Evolutionary conservation across 1,140 invertebrate species (phyloP).

Genomic region (Drosophila saltans): DNA sequence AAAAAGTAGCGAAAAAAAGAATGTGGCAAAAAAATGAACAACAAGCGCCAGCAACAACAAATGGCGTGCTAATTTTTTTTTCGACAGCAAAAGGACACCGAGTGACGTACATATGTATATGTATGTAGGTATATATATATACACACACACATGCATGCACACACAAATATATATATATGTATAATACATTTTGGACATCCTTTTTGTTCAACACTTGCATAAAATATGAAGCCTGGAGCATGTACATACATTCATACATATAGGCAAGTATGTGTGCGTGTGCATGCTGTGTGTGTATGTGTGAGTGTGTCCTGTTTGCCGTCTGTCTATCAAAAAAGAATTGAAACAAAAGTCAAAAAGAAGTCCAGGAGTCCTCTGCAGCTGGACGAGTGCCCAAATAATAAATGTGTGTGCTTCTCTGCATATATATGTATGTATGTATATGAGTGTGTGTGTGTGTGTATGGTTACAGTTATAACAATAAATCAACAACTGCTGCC

Average conservation of each 20-base stretch:
- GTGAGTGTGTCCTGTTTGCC: slow-evolving; percentile 67
- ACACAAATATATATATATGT: background rate
- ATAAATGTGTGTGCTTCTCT: slow-evolving; percentile 9
- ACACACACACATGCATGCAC: background rate
- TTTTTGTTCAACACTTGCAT: slow-evolving; percentile 66
- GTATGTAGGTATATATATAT: background rate
- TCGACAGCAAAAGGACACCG: slow-evolving; percentile 9
- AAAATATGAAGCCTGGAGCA: slow-evolving; percentile 67
- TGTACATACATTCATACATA: background rate
- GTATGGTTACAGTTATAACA: slow-evolving; percentile 71
- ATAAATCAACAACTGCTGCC: slow-evolving; percentile 78
- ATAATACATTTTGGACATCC: slow-evolving; percentile 2
- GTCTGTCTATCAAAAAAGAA: slow-evolving; percentile 77
- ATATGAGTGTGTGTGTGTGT: slow-evolving; percentile 28
- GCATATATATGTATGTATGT: background rate
- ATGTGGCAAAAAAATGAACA: slow-evolving; percentile 26
- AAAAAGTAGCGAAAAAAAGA: slow-evolving; percentile 19
- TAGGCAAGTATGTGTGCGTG: slow-evolving; percentile 25
- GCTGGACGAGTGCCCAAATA: slow-evolving; percentile 47
- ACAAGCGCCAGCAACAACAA: slow-evolving; percentile 58
- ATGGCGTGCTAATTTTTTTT: slow-evolving; percentile 71
- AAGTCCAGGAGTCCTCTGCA: slow-evolving; percentile 33
- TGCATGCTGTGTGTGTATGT: slow-evolving; percentile 32
- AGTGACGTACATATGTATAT: background rate
- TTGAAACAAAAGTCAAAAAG: slow-evolving; percentile 75